Conservation (phyloP, 1,140 invertebrate species). For the Drosophila burlai region DNA sequence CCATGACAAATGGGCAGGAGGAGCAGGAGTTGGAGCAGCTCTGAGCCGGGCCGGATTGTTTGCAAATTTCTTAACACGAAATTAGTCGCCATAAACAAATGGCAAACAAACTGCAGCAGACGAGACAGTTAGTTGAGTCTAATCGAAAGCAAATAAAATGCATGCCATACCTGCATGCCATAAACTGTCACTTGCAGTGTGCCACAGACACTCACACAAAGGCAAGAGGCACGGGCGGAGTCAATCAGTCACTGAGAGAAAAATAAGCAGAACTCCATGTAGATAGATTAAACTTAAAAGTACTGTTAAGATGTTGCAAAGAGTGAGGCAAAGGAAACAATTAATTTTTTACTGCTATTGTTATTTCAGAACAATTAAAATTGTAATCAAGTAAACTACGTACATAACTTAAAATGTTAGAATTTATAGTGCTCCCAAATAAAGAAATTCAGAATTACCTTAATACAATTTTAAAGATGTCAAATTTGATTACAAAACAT, state of each 20-base stretch:
- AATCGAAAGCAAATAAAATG: slow-evolving; percentile 83
- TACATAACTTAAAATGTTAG: too few species aligned
- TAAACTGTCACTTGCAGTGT: slow-evolving; percentile 79
- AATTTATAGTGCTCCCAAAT: too few species aligned
- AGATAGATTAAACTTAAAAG: too few species aligned
- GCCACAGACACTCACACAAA: slow-evolving; percentile 41
- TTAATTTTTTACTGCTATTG: too few species aligned
- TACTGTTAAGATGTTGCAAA: too few species aligned
- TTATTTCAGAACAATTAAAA: too few species aligned
- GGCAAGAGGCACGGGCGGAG: background rate
- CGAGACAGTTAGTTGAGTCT: slow-evolving; percentile 55
- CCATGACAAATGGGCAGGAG: slow-evolving; percentile 38
- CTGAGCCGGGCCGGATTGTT: slow-evolving; percentile 50
- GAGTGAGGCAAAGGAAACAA: too few species aligned
- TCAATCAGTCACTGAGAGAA: slow-evolving; percentile 7
- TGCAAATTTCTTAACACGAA: slow-evolving; percentile 82
- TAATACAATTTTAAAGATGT: too few species aligned
- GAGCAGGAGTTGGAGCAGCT: background rate
- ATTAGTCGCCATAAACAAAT: slow-evolving; percentile 79
- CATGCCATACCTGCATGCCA: slow-evolving; percentile 81
- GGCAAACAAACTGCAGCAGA: slow-evolving; percentile 64
- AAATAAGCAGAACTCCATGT: background rate
- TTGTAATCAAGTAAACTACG: too few species aligned
- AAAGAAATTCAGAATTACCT: too few species aligned
- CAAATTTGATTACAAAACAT: too few species aligned